phyloP scores from a whole-genome alignment of 2,797 vertebrate species.

The Artibeus lituratus region DNA sequence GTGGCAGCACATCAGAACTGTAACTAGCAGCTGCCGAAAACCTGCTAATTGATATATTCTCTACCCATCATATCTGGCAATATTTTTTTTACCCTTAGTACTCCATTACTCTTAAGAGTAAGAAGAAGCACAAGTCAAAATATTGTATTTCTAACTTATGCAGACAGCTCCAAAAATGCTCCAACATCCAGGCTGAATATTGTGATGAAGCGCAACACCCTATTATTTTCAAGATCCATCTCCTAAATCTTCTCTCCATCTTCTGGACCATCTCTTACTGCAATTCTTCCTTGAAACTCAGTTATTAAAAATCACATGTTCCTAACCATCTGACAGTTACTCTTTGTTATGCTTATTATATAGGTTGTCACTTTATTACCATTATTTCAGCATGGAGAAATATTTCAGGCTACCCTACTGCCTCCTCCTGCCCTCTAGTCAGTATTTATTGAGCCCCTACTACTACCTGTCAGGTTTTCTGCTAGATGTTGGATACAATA shows the following conservation, averaged over 20 bases:
- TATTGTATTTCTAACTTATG: background rate
- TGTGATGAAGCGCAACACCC: background rate
- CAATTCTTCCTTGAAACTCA: background rate
- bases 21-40: background rate
- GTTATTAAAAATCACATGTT: background rate
- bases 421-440: background rate
- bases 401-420: background rate
- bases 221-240: background rate
- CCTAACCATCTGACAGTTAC: background rate
- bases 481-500: background rate
- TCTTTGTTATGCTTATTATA: background rate
- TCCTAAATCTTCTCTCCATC: background rate
- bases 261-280: background rate
- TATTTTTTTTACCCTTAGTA: background rate
- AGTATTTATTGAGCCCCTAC: background rate
- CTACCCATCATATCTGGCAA: background rate
- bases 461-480: background rate
- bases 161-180: background rate
- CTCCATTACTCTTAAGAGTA: background rate
- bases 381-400: background rate
- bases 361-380: background rate
- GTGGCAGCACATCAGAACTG: background rate
- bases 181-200: background rate
- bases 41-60: background rate
- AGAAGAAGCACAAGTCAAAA: background rate